Base-by-base conservation (phyloP, 2,797 vertebrate genomes). In the Neostethus bicornis region DNA sequence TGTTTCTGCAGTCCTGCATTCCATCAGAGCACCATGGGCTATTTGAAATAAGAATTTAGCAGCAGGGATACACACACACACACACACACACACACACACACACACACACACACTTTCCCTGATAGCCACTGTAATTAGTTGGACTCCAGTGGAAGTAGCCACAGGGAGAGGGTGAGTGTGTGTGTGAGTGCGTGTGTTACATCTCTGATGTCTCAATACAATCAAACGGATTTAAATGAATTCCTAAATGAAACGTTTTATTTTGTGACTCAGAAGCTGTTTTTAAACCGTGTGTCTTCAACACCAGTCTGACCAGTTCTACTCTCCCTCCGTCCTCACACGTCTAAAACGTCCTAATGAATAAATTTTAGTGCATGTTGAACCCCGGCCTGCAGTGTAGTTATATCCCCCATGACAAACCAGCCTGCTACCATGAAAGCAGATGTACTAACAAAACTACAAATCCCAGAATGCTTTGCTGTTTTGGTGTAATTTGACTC, bases 1-100 rank as follows among this genome's bases (percentile, higher is more conserved):
- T 46, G 53, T 59, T 44, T 51, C 11, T 17, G 47, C 16, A 51
- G 65, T 58, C 41, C 66, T 45, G 59, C 43, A 12, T 51, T 75
- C 62, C 79, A 66, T 70, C 64, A 73, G 62, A 83, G 72, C 85
- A 87, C 82, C 81, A 82, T 81, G 77, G 88, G 87, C 76, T 79
- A 80, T 88, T 86, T 85, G 87, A 87, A 90, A 90, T 90, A 86
- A 88, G 83, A 88, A 87, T 86, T 83, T 77, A 82, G 73, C 61
- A 32, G 82, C 76, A 75, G 84, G 77, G 82, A 80, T 73, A 75
- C 64, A 39, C 50, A 35, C 49, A 62, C 54, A 63, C 51, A 48
- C 58, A 68, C 47, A 52, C 51, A 56, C 65, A 66, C 66, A n/a
- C n/a, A 80, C 73, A 75, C 64, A 39, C 50, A 35, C 49, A 62